These are phyloP conservation scores for Erinaceus europaeus DNA, from an alignment of 2,113 vertebrate genomes.

Conservation along the genomic window DNA sequence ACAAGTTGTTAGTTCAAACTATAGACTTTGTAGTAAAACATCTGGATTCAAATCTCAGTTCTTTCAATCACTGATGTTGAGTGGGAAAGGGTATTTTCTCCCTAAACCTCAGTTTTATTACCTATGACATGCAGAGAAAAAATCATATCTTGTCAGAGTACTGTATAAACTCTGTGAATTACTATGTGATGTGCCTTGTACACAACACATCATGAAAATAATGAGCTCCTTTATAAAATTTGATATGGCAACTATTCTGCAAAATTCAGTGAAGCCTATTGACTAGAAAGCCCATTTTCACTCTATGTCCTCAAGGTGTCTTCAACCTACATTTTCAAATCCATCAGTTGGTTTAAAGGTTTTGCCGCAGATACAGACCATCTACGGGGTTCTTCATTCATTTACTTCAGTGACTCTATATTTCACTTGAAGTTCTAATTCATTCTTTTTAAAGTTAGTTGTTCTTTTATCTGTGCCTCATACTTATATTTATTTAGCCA, in stretches of 20 bases:
- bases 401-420: constrained; percentile 14
- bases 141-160: neutral
- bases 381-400: neutral
- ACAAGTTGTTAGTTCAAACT: neutral
- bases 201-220: neutral
- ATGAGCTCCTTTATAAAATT: neutral
- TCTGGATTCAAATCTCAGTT: neutral
- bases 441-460: constrained; percentile 11
- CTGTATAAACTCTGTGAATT: neutral
- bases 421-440: constrained; percentile 43
- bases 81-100: neutral
- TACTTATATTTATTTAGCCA: neutral
- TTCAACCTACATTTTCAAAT: constrained; percentile 7
- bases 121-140: neutral
- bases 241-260: neutral
- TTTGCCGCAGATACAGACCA: neutral
- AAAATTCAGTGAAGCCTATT: neutral
- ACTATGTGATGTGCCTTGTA: neutral
- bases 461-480: neutral
- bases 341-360: neutral
- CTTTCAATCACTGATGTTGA: neutral
- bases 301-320: neutral
- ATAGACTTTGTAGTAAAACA: neutral
- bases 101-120: neutral
- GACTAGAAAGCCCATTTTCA: neutral